Base-by-base conservation (phyloP, 2,888 invertebrate genomes). In the Drosophila suboccidentalis region DNA sequence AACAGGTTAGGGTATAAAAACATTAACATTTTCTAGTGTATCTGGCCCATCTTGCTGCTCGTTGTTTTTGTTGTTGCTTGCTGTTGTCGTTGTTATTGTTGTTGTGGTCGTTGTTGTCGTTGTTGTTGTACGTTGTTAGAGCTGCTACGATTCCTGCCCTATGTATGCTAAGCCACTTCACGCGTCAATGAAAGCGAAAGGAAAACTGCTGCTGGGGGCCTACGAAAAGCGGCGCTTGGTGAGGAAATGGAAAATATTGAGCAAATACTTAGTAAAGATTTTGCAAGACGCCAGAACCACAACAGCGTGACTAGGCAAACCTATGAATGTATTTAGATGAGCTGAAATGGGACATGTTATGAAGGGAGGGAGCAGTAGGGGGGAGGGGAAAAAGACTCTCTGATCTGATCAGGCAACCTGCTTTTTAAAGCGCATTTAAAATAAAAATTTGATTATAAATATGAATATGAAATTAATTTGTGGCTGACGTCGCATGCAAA, bases 151-250 rank as follows among this genome's bases (percentile, higher is more conserved):
- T 81, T 85, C 82, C 85, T 87, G 82, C 71, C 85, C 85, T 80
- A 76, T 55, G 72, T 80, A 76, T 55, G 72, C 69, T 71, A 68
- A 84, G 78, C 75, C 77, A 82, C 82, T 87, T 87, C 87, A 87
- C 87, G 87, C 87, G 87, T 89, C 89, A 87, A 87, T 87, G 87
- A 87, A 87, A 87, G 87, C 87, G 87, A 87, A 87, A 87, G 89
- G 87, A 87, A 87, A 87, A 88, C 84, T 78, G 50, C 55, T 54
- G 57, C 46, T 47, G 68, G 46, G 36, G 55, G 65, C 19, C 43
- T 44, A 65, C 46, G 60, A 62, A 77, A 60, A 59, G 64, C 54
- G 67, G 47, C 63, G 78, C 64, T 66, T 71, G 83, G 82, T 85
- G 85, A 87, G 88, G 86, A 87, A 86, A 86, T 85, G 81, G 83